phyloP scores from a whole-genome alignment of 2,888 invertebrate species.

The Drosophila subquinaria region DNA sequence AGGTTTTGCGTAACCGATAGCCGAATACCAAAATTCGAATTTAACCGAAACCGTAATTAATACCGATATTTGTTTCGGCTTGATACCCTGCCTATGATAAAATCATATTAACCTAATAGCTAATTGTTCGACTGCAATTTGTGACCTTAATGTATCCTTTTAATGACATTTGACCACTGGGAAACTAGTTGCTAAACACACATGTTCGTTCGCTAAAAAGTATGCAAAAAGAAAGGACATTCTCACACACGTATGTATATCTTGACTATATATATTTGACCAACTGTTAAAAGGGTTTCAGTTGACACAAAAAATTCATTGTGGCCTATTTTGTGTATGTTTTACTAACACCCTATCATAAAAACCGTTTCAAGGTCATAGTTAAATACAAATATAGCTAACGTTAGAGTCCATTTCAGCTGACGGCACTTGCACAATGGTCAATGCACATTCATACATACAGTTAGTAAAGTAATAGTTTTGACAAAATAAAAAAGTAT shows the following conservation, averaged over 20 bases:
- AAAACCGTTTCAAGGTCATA: conserved; percentile 56
- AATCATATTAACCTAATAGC: no score
- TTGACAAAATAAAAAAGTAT: neutral
- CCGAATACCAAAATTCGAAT: no score
- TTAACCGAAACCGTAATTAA: no score
- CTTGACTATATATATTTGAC: neutral
- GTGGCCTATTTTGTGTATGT: conserved; percentile 2
- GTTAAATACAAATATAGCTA: conserved; percentile 6
- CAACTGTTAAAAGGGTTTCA: conserved; percentile 9
- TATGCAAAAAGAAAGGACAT: conserved; percentile 1
- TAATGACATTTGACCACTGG: neutral
- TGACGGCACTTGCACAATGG: conserved; percentile 28
- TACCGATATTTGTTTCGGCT: no score
- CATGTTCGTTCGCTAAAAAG: neutral
- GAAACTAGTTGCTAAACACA: conserved; percentile 4
- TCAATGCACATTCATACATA: conserved; percentile 7
- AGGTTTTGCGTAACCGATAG: no score
- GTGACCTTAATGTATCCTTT: neutral
- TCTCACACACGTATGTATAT: neutral
- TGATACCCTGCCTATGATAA: no score
- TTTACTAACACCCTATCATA: conserved; percentile 36
- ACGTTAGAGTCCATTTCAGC: conserved; percentile 32
- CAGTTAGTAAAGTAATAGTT: neutral
- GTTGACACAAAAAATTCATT: conserved; percentile 1
- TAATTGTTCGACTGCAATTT: neutral